Evolutionary conservation across 2,888 invertebrate species (phyloP), one percentile per base, ranked within the genome.

Genomic region (Idaea straminata): DNA sequence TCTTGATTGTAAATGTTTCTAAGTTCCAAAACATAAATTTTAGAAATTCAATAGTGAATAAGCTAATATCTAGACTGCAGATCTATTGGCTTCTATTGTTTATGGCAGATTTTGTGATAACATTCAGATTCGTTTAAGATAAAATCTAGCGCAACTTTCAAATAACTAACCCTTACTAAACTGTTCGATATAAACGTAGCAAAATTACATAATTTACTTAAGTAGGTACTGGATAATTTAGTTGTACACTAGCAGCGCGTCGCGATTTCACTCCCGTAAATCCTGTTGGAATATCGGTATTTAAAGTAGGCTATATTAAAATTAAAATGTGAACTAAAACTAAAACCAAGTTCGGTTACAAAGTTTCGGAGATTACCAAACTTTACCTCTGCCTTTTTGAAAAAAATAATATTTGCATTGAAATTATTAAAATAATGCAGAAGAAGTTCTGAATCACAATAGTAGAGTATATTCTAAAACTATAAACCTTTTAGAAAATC

Each of bases 21-120:
- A 62, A 64, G 57, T 47, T 35, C 61, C 57, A 59, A 47, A 47
- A 47, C 47, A 47, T 47, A 47, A 47, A 47, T 47, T 47, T 47
- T 47, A 10, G 47, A 47, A 47, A 47, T 47, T 47, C 7, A 7
- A 47, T 47, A 47, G 47, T 47, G 47, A 47, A 47, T 47, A 47
- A 47, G 47, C 47, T 47, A 1, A 47, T 47, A 47, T 47, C 47
- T 47, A 47, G 64, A 61, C 62, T 66, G 77, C 77, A 74, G 78
- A 80, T 75, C 77, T 70, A 73, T 70, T 70, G 60, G 69, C 47
- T 47, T 7, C 7, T 71, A 77, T 81, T 81, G 81, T 83, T 82
- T 81, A 79, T 78, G 65, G 70, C 74, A 70, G 78, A 82, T 83
- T 77, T 63, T 63, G 62, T 62, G 83, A 83, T 81, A 78, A 74